These are phyloP conservation scores for Phytoseiulus persimilis DNA, from an alignment of 2,888 invertebrate genomes.

Conservation along the genomic window DNA sequence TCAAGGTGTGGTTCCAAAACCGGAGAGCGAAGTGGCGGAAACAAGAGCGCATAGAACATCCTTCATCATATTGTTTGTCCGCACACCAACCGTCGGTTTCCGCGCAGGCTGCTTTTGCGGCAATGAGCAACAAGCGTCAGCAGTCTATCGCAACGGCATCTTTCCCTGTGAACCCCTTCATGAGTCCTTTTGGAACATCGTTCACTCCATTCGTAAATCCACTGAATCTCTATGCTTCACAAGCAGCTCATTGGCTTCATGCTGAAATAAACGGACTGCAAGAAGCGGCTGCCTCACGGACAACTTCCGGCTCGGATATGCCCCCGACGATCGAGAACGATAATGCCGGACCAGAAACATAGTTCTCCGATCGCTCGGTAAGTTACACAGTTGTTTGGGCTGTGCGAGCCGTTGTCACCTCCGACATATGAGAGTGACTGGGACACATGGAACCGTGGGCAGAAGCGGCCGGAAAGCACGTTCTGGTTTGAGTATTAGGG, in stretches of 20 bases:
- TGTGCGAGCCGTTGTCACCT: no score
- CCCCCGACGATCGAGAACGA: neutral
- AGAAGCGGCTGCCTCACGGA: neutral
- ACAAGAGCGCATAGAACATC: conserved; percentile 12
- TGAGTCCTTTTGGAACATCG: conserved; percentile 8
- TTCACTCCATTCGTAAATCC: neutral
- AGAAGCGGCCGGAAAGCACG: no score
- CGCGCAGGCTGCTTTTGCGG: conserved; percentile 21
- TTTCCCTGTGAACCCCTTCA: neutral
- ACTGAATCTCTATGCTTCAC: conserved; percentile 13
- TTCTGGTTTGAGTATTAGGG: no score
- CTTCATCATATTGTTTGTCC: neutral
- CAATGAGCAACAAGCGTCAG: conserved; percentile 23
- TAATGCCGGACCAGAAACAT: neutral
- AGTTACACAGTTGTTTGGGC: no score
- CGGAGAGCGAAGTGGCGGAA: conserved; percentile 34
- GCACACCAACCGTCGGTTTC: conserved; percentile 22
- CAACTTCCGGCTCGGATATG: neutral
- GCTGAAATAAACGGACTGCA: neutral
- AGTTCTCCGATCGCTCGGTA: no score
- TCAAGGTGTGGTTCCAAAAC: conserved; percentile 30
- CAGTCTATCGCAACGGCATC: neutral
- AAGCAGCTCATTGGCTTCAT: conserved; percentile 24
- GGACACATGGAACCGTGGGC: no score
- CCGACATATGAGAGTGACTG: no score